phyloP scores from a whole-genome alignment of 1,140 invertebrate species.

The Anagrus nilaparvatae region DNA sequence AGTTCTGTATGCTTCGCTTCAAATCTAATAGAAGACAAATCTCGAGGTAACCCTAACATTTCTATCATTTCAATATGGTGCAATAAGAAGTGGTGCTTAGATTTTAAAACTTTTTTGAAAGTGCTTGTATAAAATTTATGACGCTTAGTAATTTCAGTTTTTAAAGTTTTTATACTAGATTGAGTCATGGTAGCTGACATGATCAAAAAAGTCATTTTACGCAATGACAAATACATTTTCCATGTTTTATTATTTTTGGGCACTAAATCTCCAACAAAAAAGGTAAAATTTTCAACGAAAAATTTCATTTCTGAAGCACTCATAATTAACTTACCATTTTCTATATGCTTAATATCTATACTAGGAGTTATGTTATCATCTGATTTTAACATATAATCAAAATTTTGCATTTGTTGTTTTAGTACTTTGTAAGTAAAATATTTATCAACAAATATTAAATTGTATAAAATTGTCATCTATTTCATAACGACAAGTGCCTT shows the following conservation, averaged over 20 bases:
- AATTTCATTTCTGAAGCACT: conserved; percentile 19
- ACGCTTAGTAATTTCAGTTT: no score
- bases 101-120: no score
- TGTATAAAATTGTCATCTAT: conserved; percentile 12
- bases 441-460: conserved; percentile 11
- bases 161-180: no score
- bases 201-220: conserved; percentile 7
- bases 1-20: conserved; percentile 17
- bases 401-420: conserved; percentile 14
- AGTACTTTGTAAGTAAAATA: conserved; percentile 13
- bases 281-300: conserved; percentile 22
- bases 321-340: conserved; percentile 16
- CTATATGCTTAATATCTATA: conserved; percentile 12
- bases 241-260: conserved; percentile 20
- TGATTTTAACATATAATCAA: conserved; percentile 8
- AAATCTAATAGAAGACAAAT: conserved; percentile 14
- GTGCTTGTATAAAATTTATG: no score
- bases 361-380: conserved; percentile 15
- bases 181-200: no score
- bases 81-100: conserved; percentile 14
- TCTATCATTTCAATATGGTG: conserved; percentile 14
- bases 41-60: conserved; percentile 12
- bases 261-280: conserved; percentile 25
- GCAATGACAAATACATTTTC: conserved; percentile 15
- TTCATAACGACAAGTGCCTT: conserved; percentile 15